phyloP scores from a whole-genome alignment of 1,140 invertebrate genomes.

The Neodiprion pinetum region DNA sequence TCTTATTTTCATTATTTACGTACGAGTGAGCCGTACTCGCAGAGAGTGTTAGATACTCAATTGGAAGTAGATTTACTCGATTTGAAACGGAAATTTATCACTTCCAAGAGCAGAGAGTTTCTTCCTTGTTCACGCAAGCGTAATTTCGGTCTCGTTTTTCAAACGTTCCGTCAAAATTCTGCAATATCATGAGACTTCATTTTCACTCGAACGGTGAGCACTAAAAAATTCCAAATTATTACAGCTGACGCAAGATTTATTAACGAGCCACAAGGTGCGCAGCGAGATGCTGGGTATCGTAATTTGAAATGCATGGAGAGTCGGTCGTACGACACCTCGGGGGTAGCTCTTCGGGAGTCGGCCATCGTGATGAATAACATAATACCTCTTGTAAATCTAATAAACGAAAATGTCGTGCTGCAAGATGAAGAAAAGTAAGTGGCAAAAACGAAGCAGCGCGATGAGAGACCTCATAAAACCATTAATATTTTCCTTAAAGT shows the following conservation, averaged over 20 bases:
- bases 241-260: not conserved
- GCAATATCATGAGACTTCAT: too few relatives aligned
- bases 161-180: too few relatives aligned
- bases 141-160: too few relatives aligned
- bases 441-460: not conserved
- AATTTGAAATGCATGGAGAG: constrained; percentile 2
- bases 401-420: not conserved
- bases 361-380: constrained; percentile 7
- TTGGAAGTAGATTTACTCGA: not conserved
- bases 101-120: not conserved
- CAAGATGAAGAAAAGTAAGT: not conserved
- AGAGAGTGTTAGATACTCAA: not conserved
- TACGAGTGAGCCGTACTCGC: constrained; percentile 26
- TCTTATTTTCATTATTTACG: constrained; percentile 18
- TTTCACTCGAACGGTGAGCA: not conserved
- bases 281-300: not conserved
- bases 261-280: not conserved
- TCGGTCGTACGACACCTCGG: not conserved
- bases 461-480: not conserved
- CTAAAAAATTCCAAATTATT: not conserved
- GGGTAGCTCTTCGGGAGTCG: not conserved
- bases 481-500: not conserved
- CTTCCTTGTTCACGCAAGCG: not conserved
- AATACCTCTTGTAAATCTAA: not conserved
- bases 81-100: not conserved